A percentile compares a stretch with the other conserved stretches of the same genome.
Conservation (phyloP, 2,797 vertebrate species). For the Coracias cyanogaster region DNA sequence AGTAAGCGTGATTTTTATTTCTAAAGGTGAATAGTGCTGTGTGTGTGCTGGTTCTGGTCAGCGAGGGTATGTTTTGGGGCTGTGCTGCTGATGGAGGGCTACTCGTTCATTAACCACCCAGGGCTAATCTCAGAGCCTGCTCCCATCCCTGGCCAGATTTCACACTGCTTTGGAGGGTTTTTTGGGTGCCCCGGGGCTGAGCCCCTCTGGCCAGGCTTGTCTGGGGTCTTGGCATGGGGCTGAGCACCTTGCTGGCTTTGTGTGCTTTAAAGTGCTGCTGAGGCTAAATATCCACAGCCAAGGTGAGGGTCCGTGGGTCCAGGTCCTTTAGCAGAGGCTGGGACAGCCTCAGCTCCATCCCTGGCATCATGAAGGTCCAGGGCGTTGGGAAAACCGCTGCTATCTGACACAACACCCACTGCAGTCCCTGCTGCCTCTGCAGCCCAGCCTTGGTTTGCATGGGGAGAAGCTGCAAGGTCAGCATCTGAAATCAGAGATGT, state of each 20-base stretch:
- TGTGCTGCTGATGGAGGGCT: background rate
- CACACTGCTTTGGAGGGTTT: accelerated
- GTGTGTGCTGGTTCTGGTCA: background rate
- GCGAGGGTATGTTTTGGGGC: accelerated
- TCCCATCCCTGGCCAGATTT: background rate
- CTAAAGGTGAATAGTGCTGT: background rate
- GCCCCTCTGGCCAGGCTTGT: background rate
- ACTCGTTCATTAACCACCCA: accelerated
- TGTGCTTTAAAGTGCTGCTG: background rate
- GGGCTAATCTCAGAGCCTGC: background rate
- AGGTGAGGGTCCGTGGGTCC: accelerated
- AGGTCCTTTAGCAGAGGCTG: background rate
- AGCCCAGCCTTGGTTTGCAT: accelerated
- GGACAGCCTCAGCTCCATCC: background rate
- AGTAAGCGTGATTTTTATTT: background rate
- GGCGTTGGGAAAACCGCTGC: background rate
- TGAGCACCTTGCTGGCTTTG: background rate
- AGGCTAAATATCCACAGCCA: background rate
- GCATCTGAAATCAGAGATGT: background rate
- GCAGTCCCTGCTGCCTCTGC: background rate
- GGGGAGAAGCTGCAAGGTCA: background rate
- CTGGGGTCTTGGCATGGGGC: accelerated
- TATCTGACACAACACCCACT: accelerated
- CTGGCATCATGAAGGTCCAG: accelerated
- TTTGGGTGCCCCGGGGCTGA: accelerated